Percentiles rank a stretch among this genome's conserved stretches.
phyloP scores from a whole-genome alignment of 2,113 vertebrate species.

The Anolis sagrei region DNA sequence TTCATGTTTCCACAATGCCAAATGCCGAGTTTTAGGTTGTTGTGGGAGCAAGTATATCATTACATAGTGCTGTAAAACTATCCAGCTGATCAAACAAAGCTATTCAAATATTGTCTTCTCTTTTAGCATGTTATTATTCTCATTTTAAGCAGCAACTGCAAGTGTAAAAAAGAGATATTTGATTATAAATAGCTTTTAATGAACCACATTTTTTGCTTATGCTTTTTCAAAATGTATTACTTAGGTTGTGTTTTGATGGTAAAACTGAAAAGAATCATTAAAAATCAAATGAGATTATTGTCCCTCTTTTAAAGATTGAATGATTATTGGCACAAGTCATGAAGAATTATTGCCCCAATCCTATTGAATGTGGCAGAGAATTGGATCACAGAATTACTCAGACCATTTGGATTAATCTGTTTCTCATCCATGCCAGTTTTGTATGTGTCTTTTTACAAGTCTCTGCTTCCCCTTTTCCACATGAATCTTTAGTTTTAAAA shows the following conservation, averaged over 20 bases:
- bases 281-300: background rate
- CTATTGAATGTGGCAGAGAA: background rate
- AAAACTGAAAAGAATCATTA: background rate
- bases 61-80: constrained; percentile 33
- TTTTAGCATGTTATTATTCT: constrained; percentile 20
- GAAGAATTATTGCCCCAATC: background rate
- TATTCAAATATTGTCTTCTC: constrained; percentile 26
- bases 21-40: background rate
- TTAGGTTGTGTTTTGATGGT: background rate
- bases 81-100: constrained; percentile 35
- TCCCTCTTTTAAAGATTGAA: background rate
- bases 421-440: background rate
- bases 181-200: constrained; percentile 3
- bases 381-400: background rate
- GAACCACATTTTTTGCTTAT: background rate
- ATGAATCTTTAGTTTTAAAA: background rate
- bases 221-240: background rate
- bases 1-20: background rate
- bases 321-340: background rate
- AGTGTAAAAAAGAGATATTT: background rate
- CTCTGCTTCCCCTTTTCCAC: background rate
- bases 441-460: background rate
- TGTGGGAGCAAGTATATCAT: background rate
- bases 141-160: constrained; percentile 15
- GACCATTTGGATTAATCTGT: background rate